Conservation (phyloP, 2,888 invertebrate genomes). For the Gastracanthus pulcherrimus region DNA sequence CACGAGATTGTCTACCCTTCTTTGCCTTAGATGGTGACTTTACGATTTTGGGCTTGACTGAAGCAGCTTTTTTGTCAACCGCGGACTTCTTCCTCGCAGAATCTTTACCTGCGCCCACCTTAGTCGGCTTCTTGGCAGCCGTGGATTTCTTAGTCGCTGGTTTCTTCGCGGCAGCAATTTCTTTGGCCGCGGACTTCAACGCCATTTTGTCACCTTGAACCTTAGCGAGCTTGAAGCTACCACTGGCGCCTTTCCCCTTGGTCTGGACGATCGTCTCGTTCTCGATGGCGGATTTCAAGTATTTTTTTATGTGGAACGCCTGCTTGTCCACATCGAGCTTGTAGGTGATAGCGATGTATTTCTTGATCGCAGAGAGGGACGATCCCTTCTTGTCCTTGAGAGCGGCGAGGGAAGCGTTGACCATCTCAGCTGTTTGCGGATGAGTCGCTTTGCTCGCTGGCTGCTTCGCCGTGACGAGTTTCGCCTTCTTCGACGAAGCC, state of each 20-base stretch:
- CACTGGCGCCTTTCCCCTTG: background rate
- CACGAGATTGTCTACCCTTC: background rate
- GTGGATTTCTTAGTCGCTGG: background rate
- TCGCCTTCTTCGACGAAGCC: too few relatives aligned
- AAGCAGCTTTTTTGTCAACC: background rate
- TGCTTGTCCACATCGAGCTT: background rate
- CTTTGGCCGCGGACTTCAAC: background rate
- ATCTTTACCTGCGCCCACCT: too few relatives aligned
- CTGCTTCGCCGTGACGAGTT: too few relatives aligned
- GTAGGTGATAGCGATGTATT: background rate
- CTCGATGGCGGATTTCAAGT: background rate
- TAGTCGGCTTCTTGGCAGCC: background rate
- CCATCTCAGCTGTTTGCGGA: background rate
- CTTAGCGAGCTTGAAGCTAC: background rate
- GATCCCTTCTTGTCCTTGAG: too few relatives aligned
- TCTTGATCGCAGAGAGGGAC: background rate
- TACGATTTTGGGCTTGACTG: background rate
- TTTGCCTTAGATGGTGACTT: background rate
- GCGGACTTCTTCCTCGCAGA: too few relatives aligned
- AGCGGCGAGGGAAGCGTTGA: constrained; percentile 83
- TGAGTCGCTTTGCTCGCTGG: too few relatives aligned
- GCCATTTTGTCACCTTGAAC: background rate
- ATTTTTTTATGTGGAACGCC: background rate
- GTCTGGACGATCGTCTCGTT: background rate
- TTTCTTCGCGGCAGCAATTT: background rate